Base-by-base conservation (phyloP, 2,888 invertebrate genomes). In the Pomacea canaliculata region DNA sequence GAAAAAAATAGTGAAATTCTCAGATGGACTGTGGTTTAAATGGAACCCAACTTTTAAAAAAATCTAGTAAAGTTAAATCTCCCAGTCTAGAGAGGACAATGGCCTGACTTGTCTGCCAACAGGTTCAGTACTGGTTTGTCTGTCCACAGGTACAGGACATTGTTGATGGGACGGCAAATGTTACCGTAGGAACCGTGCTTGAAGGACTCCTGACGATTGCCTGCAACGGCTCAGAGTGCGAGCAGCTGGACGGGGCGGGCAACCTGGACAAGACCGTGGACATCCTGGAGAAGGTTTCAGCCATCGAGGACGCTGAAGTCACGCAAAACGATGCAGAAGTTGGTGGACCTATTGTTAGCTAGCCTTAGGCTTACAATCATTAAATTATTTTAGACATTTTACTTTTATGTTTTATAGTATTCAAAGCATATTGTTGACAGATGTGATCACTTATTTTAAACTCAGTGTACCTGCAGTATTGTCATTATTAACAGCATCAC, bases 181-280 rank as follows among this genome's bases (percentile, higher is more conserved):
- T 63, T n/a, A 63, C 63, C 10, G n/a, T 63, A 7, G 63, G 63
- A 12, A 63, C 63, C n/a, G 23, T 63, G n/a, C 63, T 63, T 3
- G 63, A 63, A 27, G 63, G 27, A 63, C 63, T 63, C 16, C 63
- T n/a, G n/a, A 63, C n/a, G 16, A 27, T 63, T 7, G 27, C 63
- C 63, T 23, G 63, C 1, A 27, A 63, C n/a, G 63, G 27, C n/a
- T 23, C 27, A 19, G 23, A 63, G 63, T 23, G 63, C 51, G 27
- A 63, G 63, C 63, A 63, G 27, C 63, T 63, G 63, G n/a, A 23
- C n/a, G 63, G 63, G 12, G 63, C 63, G 10, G 63, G 63, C n/a
- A 27, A 63, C 63, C 19, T 63, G 5, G 63, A 63, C 27, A 63
- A 63, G 63, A 63, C 63, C 10, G 63, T 63, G 7, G 63, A 63